Evolutionary conservation across 2,113 vertebrate genomes (phyloP).

Genomic region (Sphyrna mokarran): DNA sequence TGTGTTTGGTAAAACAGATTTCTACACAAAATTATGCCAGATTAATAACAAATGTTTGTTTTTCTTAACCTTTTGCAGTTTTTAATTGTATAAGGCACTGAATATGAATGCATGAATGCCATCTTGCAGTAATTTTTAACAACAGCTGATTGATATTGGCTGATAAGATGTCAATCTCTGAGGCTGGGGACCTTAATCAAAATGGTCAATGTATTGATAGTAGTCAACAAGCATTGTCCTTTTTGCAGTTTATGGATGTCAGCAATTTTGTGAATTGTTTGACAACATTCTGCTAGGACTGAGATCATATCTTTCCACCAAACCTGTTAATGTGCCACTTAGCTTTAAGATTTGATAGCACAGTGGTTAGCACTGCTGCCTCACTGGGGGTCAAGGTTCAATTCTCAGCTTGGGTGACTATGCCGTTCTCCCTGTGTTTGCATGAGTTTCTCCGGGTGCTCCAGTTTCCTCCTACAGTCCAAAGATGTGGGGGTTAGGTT

Average conservation of each 20-base stretch:
- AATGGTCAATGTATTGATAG: neutral
- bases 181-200: neutral
- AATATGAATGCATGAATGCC: neutral
- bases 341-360: too few species aligned
- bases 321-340: neutral
- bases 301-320: neutral
- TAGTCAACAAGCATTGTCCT: neutral
- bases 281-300: neutral
- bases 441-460: too few species aligned
- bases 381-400: too few species aligned
- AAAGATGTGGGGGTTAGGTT: too few species aligned
- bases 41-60: neutral
- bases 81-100: neutral
- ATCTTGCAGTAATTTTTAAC: neutral
- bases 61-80: neutral
- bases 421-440: too few species aligned
- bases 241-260: neutral
- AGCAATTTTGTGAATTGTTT: neutral
- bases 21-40: neutral
- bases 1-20: conserved; percentile 46
- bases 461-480: too few species aligned
- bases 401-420: too few species aligned
- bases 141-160: neutral
- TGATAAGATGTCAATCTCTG: neutral
- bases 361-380: too few species aligned